These are phyloP conservation scores for Mactra quadrangularis DNA, from an alignment of 1,140 invertebrate species.

Conservation along the genomic window DNA sequence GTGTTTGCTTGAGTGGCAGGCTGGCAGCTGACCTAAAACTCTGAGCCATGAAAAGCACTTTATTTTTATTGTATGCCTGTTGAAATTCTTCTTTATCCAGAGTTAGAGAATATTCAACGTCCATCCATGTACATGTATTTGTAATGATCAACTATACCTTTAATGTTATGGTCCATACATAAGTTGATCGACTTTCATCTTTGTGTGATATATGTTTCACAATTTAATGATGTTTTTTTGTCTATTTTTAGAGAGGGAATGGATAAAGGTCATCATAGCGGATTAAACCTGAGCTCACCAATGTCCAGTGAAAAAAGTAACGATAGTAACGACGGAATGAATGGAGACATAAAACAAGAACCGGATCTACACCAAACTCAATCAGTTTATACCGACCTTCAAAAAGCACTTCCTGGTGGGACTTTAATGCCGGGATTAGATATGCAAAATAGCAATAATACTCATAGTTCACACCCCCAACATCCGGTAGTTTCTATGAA, in stretches of 20 bases:
- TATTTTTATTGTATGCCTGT: too few relatives aligned
- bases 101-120: too few relatives aligned
- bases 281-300: conserved; percentile 33
- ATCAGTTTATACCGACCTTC: conserved; percentile 57
- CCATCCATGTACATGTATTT: too few relatives aligned
- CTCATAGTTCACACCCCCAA: conserved; percentile 47
- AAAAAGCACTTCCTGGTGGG: conserved; percentile 52
- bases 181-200: too few relatives aligned
- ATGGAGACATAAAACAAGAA: conserved; percentile 59
- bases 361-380: conserved; percentile 33
- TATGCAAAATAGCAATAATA: conserved; percentile 59
- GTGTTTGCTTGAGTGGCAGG: too few relatives aligned
- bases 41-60: too few relatives aligned
- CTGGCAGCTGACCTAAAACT: too few relatives aligned
- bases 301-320: conserved; percentile 56
- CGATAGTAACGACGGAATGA: conserved; percentile 54
- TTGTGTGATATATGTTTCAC: too few relatives aligned
- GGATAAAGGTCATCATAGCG: conserved; percentile 39
- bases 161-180: too few relatives aligned
- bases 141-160: too few relatives aligned
- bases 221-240: too few relatives aligned
- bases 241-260: conserved; percentile 38
- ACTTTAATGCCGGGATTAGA: conserved; percentile 49
- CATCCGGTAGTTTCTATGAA: conserved; percentile 58
- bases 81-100: too few relatives aligned